Evolutionary conservation across 2,113 vertebrate genomes (phyloP), one percentile per base, ranked within the genome.

Genomic region (Gopherus evgoodei): DNA sequence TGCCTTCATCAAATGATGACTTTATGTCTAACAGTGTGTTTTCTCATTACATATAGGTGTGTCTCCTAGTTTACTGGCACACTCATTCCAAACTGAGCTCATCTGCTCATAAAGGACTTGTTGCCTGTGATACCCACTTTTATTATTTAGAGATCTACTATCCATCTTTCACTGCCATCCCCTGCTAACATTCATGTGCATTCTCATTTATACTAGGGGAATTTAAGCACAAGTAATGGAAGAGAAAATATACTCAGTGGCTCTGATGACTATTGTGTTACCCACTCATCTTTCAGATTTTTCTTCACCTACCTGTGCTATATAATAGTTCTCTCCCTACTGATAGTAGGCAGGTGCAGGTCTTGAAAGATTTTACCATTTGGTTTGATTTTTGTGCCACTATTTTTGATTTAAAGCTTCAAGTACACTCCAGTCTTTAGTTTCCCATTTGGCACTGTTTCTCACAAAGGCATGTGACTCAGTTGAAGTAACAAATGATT

Each of bases 341-440:
- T 79, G 72, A 81, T 90, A 27, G 54, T 29, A 84, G 42, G 16
- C 38, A 53, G 3, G 50, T 86, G 38, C 44, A 57, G 81, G 31
- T 62, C 54, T 95, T 94, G 50, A 91, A 84, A 42, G 1, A n/a
- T 65, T 81, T 42, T 69, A 29, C 35, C 27, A 87, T 89, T 92
- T 92, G 54, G 12, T 87, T 88, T 90, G 88, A 94, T 94, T 92
- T 90, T 29, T 19, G 13, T 1, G 9, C 5, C 12, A 2, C 29
- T 47, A 35, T 91, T 94, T 69, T 84, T 96, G 5, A 92, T 62
- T 95, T 92, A 87, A 94, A 65, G 17, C 19, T 89, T 83, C 76
- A 79, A 75, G 53, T 82, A 54, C 25, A 6, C 49, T 79, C 54
- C 81, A 93, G 84, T 25, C 8, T 93, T 90, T 81, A 69, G 25